Conservation (phyloP, 1,140 invertebrate genomes). For the Drosophila tani region DNA sequence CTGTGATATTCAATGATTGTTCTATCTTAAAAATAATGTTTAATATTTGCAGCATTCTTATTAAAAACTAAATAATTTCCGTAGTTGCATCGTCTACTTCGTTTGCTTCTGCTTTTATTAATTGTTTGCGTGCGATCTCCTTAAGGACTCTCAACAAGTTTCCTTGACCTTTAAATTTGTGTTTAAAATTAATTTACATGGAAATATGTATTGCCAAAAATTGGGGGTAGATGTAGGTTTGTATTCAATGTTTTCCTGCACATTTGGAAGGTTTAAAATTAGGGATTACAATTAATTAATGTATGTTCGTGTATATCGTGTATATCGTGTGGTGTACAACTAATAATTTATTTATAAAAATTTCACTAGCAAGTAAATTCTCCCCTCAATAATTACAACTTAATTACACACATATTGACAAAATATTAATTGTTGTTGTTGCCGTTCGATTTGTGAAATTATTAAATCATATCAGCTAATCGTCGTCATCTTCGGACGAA, state of each 20-base stretch:
- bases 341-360: constrained; percentile 81
- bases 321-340: constrained; percentile 56
- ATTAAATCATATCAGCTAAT: constrained; percentile 55
- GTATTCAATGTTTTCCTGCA: constrained; percentile 63
- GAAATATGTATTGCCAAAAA: constrained; percentile 63
- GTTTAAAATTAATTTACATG: constrained; percentile 64
- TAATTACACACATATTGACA: constrained; percentile 72
- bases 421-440: constrained; percentile 64
- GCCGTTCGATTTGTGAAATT: constrained; percentile 37
- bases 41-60: constrained; percentile 32
- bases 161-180: constrained; percentile 68
- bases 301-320: constrained; percentile 46
- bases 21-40: constrained; percentile 51
- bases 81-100: constrained; percentile 30
- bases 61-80: constrained; percentile 78
- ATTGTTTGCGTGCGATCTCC: constrained; percentile 46
- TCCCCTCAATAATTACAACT: constrained; percentile 74
- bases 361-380: constrained; percentile 82
- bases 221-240: constrained; percentile 24
- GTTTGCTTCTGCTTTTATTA: constrained; percentile 26
- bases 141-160: constrained; percentile 54
- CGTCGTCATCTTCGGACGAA: constrained; percentile 83
- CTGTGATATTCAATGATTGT: constrained; percentile 32
- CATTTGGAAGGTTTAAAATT: constrained; percentile 62
- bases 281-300: constrained; percentile 66